A percentile compares a stretch with the other conserved stretches of the same genome.
Evolutionary conservation across 1,140 invertebrate genomes (phyloP).

Genomic region (Coenobita brevimanus): DNA sequence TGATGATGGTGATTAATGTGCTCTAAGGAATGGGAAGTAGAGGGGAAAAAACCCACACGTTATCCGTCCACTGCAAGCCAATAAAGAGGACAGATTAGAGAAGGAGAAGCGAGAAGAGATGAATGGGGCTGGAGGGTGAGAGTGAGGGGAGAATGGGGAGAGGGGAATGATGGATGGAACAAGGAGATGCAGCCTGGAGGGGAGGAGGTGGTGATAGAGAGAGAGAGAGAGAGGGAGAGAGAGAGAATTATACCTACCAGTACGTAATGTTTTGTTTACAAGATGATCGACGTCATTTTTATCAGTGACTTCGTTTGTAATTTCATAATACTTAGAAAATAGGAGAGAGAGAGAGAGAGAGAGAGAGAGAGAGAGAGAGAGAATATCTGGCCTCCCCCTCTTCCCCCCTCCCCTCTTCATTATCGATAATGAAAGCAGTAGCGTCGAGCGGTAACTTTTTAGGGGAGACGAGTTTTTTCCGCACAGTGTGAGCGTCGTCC

Average conservation of each 20-base stretch:
- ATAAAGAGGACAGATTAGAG: neutral
- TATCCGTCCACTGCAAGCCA: neutral
- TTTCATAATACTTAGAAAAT: too few relatives aligned
- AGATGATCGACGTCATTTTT: too few relatives aligned
- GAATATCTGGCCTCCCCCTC: neutral
- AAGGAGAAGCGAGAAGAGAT: neutral
- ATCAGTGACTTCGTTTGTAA: neutral
- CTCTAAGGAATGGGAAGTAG: too few relatives aligned
- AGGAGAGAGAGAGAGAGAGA: neutral
- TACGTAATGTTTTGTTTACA: too few relatives aligned
- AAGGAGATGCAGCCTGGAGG: too few relatives aligned
- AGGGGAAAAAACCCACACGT: neutral
- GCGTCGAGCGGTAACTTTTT: conserved; percentile 54
- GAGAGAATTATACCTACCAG: too few relatives aligned
- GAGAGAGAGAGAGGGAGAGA: neutral
- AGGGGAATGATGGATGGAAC: neutral
- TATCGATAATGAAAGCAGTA: conserved; percentile 65
- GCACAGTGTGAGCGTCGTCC: neutral
- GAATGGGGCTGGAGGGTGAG: neutral
- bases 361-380: neutral
- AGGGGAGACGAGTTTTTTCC: conserved; percentile 16
- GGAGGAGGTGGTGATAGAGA: too few relatives aligned
- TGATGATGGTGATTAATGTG: too few relatives aligned
- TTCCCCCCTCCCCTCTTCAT: conserved; percentile 40
- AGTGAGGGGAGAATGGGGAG: neutral